Evolutionary conservation across 2,113 vertebrate genomes (phyloP).

Genomic region (Ageneiosus marmoratus): DNA sequence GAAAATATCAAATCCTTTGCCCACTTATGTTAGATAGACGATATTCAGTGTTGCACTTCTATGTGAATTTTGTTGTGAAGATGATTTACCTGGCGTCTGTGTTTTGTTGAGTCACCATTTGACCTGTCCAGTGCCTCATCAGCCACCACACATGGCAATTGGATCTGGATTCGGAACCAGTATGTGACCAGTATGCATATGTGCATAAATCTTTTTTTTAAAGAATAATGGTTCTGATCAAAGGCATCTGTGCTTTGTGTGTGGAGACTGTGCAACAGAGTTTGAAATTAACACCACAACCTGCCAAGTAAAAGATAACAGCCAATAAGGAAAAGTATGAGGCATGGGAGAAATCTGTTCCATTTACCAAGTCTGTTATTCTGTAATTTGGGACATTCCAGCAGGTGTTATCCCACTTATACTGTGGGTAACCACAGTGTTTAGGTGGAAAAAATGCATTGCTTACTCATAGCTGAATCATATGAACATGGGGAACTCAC

Average conservation of each 20-base stretch:
- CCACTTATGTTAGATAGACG: not conserved
- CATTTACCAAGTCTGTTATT: not conserved
- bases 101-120: not conserved
- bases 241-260: not conserved
- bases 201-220: not conserved
- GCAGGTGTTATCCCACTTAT: not conserved
- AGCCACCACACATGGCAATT: constrained; percentile 35
- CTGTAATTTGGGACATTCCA: not conserved
- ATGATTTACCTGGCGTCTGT: not conserved
- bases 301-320: not conserved
- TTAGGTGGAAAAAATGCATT: not conserved
- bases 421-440: not conserved
- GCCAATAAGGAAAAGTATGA: not conserved
- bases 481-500: not conserved
- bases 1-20: not conserved
- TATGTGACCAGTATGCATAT: not conserved
- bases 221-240: not conserved
- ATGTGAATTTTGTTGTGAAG: not conserved
- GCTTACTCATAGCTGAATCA: not conserved
- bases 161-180: constrained; percentile 19
- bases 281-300: not conserved
- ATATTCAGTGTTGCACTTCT: not conserved
- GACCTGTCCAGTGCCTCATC: constrained; percentile 18
- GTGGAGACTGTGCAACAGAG: not conserved
- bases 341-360: not conserved